Conservation (phyloP, 1,140 invertebrate species). For the Microplitis demolitor region DNA sequence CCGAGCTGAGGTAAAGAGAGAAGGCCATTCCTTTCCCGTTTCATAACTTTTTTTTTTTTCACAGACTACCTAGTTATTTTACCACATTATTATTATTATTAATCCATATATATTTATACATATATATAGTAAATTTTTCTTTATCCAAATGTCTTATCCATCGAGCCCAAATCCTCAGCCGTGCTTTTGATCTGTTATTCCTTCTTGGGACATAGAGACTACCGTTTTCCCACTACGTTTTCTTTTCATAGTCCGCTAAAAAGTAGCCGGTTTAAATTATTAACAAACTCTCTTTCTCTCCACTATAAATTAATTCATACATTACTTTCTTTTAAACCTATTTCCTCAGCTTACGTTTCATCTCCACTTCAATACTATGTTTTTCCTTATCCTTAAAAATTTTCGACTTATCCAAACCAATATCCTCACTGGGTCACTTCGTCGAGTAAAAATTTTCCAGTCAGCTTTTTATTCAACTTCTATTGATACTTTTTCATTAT, state of each 20-base stretch:
- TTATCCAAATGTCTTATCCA: slow-evolving; percentile 27
- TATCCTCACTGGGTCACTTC: no score
- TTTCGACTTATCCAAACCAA: no score
- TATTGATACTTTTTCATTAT: no score
- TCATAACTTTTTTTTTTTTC: not conserved
- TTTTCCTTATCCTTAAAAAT: no score
- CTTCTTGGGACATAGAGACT: slow-evolving; percentile 29
- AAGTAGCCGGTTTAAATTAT: slow-evolving; percentile 10
- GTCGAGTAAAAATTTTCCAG: no score
- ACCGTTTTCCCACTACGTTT: slow-evolving; percentile 15
- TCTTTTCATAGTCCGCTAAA: not conserved
- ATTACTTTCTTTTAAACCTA: no score
- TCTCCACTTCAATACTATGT: no score
- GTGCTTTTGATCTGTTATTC: slow-evolving; percentile 45
- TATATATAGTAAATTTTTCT: not conserved
- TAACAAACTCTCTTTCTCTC: not conserved
- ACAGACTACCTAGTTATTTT: not conserved
- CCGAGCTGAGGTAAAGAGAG: not conserved
- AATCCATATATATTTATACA: not conserved
- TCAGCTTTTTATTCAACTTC: no score
- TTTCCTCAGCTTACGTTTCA: no score
- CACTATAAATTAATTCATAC: not conserved
- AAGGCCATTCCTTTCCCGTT: not conserved
- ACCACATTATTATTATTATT: not conserved
- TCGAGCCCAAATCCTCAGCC: slow-evolving; percentile 5